These are phyloP conservation scores for Penelope pileata DNA, from an alignment of 2,113 vertebrate genomes.

Conservation along the genomic window DNA sequence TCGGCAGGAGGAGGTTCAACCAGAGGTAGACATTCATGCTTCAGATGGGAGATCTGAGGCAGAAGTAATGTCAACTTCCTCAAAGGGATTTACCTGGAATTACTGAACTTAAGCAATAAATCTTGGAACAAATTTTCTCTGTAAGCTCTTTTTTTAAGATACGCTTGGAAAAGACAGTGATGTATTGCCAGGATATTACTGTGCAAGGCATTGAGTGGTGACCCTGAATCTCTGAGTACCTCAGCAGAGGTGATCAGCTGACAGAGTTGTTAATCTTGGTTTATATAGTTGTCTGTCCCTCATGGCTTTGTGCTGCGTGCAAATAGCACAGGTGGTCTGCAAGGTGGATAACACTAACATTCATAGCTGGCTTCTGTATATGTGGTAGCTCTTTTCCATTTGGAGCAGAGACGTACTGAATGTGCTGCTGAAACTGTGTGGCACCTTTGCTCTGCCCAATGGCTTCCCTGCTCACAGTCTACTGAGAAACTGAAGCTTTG, in stretches of 20 bases:
- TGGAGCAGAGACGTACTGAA: neutral
- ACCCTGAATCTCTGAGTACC: neutral
- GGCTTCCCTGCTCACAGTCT: neutral
- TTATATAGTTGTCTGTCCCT: neutral
- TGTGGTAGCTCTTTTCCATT: neutral
- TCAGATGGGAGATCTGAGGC: neutral
- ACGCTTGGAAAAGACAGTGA: neutral
- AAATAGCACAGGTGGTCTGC: neutral
- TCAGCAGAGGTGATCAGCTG: neutral
- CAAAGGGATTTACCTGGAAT: neutral
- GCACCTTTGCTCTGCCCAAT: neutral
- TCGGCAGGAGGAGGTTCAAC: neutral
- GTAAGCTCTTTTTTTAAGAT: neutral
- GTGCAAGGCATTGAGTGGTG: neutral
- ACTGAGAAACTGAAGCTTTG: neutral
- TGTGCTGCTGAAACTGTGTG: neutral
- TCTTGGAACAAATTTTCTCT: neutral
- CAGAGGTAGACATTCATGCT: neutral
- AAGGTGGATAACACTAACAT: neutral
- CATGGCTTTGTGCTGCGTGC: accelerated
- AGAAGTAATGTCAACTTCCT: neutral
- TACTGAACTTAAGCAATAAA: neutral
- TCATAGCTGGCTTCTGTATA: neutral
- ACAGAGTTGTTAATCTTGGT: neutral
- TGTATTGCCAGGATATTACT: neutral